A percentile compares a stretch with the other conserved stretches of the same genome.
These are phyloP conservation scores for Hylia prasina DNA, from an alignment of 2,113 vertebrate species.

Conservation along the genomic window DNA sequence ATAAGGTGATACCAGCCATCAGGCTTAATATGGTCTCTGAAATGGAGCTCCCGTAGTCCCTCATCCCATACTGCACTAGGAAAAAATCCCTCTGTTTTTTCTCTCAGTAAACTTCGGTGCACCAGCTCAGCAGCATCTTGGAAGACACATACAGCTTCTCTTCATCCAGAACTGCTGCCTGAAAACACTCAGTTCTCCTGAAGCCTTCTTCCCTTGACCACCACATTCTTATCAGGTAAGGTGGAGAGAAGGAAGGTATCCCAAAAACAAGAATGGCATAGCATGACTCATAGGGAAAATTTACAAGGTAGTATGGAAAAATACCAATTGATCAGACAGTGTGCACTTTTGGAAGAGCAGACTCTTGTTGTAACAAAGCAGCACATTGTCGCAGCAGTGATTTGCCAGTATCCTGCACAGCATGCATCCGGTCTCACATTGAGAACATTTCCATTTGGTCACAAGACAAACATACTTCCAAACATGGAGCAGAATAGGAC, in stretches of 20 bases:
- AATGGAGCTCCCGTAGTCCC: background rate
- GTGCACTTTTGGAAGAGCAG: background rate
- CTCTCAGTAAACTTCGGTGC: background rate
- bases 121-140: background rate
- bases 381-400: background rate
- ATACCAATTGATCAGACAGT: background rate
- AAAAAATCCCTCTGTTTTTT: background rate
- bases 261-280: background rate
- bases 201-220: background rate
- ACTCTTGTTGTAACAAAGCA: background rate
- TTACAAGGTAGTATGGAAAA: background rate
- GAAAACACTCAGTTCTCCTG: background rate
- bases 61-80: background rate
- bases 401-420: background rate
- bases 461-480: background rate
- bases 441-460: background rate
- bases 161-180: background rate
- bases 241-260: background rate
- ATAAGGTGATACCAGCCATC: background rate
- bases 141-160: background rate
- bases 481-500: background rate
- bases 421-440: rapidly evolving
- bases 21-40: background rate
- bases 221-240: rapidly evolving
- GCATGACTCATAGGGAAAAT: background rate